Percentiles rank a stretch among this genome's conserved stretches.
phyloP scores from a whole-genome alignment of 2,888 invertebrate species.

The Mythimna vitellina region DNA sequence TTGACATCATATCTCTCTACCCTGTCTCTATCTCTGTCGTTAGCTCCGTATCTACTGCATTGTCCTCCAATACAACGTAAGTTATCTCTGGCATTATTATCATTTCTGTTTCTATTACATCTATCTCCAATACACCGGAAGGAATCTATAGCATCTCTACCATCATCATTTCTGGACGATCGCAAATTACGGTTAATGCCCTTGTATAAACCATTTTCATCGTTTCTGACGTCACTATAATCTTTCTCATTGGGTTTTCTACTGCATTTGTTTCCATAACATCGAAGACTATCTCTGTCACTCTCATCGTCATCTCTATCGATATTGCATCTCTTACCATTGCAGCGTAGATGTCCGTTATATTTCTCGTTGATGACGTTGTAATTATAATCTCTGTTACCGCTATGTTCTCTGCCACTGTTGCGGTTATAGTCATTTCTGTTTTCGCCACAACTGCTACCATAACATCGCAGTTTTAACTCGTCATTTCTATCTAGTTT shows the following conservation, averaged over 20 bases:
- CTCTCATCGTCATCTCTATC: not conserved
- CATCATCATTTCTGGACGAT: slow-evolving; percentile 6
- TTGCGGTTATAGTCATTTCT: not conserved
- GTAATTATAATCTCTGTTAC: slow-evolving; percentile 28
- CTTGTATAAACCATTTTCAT: too few relatives aligned
- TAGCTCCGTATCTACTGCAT: too few relatives aligned
- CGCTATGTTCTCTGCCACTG: not conserved
- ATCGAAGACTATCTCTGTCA: not conserved
- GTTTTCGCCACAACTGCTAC: slow-evolving; percentile 3
- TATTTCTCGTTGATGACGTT: slow-evolving; percentile 12
- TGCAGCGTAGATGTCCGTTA: slow-evolving; percentile 21
- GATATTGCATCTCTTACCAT: slow-evolving; percentile 9
- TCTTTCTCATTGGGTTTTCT: not conserved
- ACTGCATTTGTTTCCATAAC: slow-evolving; percentile 29
- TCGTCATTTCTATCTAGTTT: slow-evolving; percentile 1
- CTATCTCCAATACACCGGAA: slow-evolving; percentile 12
- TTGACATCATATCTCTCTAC: not conserved
- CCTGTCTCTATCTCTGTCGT: not conserved
- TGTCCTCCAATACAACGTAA: too few relatives aligned
- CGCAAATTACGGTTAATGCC: too few relatives aligned
- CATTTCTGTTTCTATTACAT: not conserved
- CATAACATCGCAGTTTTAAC: not conserved
- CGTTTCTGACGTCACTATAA: too few relatives aligned
- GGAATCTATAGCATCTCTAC: not conserved
- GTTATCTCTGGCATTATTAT: not conserved